These are phyloP conservation scores for Chaetodon trifascialis DNA, from an alignment of 2,113 vertebrate genomes.

Conservation along the genomic window DNA sequence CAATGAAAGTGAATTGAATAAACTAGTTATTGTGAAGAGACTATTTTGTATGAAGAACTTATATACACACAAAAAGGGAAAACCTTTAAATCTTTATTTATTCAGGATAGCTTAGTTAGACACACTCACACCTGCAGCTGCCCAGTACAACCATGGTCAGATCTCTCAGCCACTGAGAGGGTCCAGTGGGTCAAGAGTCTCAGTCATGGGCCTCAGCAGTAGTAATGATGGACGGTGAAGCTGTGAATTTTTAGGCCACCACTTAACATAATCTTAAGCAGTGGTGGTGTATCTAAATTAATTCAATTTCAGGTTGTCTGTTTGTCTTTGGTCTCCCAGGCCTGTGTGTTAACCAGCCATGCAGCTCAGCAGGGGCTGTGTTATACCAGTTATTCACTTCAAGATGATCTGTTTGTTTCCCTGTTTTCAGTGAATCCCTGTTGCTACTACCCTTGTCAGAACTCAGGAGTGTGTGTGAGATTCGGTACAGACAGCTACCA, in stretches of 20 bases:
- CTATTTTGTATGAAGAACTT: background rate
- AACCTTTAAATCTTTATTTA: too few species aligned
- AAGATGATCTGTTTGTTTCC: background rate
- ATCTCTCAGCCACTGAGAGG: too few species aligned
- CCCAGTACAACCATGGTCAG: too few species aligned
- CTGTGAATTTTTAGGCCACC: background rate
- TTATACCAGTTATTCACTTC: background rate
- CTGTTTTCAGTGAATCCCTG: conserved; percentile 91
- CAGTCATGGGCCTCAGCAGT: too few species aligned
- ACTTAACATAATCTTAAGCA: background rate
- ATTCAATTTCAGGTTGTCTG: background rate
- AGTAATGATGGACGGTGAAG: too few species aligned
- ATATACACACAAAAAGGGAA: too few species aligned
- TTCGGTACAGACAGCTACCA: conserved; percentile 84
- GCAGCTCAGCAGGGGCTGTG: too few species aligned
- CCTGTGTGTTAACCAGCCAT: background rate
- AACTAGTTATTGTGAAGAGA: background rate
- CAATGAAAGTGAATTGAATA: background rate
- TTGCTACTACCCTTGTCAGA: conserved; percentile 94
- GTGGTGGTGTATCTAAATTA: background rate
- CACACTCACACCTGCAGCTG: too few species aligned
- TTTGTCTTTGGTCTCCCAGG: background rate
- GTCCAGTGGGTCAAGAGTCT: too few species aligned
- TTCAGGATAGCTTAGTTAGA: too few species aligned
- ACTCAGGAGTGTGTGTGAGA: conserved; percentile 90